These are phyloP conservation scores for Phania funesta DNA, from an alignment of 2,888 invertebrate genomes.

Conservation along the genomic window DNA sequence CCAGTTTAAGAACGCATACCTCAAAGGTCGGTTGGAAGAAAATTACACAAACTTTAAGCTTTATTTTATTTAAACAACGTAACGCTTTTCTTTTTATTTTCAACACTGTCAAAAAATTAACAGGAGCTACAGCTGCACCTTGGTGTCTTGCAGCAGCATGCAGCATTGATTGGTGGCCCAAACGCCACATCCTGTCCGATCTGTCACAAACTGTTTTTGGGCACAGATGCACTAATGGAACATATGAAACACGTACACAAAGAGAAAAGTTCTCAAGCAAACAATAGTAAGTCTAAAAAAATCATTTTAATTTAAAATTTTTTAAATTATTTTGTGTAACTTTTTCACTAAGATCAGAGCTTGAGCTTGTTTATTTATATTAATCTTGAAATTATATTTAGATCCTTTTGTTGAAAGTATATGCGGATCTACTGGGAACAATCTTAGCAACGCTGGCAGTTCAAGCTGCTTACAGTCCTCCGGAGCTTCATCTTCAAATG, in stretches of 20 bases:
- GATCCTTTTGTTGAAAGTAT: conserved; percentile 70
- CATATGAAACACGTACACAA: conserved; percentile 98
- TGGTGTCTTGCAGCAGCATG: conserved; percentile 97
- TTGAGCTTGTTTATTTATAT: too few species aligned
- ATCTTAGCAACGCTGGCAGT: conserved; percentile 72
- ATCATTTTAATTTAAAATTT: not conserved
- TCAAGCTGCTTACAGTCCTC: conserved; percentile 69
- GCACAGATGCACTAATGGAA: conserved; percentile 95
- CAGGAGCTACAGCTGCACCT: conserved; percentile 95
- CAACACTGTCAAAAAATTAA: conserved; percentile 56
- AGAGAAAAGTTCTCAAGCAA: conserved; percentile 85
- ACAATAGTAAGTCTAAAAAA: conserved; percentile 53
- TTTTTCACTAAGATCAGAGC: too few species aligned
- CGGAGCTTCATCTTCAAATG: conserved; percentile 80
- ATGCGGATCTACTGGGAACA: conserved; percentile 66
- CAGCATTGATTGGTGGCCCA: conserved; percentile 93
- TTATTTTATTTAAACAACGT: not conserved
- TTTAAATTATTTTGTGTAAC: too few species aligned
- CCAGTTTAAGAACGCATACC: conserved; percentile 96
- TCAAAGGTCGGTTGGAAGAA: conserved; percentile 91
- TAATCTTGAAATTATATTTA: conserved; percentile 34
- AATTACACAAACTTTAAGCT: not conserved
- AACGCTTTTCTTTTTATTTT: not conserved
- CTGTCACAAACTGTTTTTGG: conserved; percentile 96
- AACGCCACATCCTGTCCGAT: conserved; percentile 95